Conservation (phyloP, 2,888 invertebrate species). For the Cerastis rubricosa region DNA sequence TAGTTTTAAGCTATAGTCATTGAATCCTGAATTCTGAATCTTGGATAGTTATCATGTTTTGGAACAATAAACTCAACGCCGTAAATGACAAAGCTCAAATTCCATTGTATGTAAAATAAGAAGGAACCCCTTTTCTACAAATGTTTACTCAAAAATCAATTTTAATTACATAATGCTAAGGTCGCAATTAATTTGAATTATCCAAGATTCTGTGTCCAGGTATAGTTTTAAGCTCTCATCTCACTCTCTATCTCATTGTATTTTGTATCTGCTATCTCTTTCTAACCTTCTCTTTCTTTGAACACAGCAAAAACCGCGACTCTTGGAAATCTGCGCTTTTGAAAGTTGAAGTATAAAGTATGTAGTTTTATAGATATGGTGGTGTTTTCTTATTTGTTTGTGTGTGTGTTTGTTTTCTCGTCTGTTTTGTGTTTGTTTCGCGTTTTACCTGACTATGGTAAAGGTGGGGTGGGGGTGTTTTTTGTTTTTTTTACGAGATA, state of each 20-base stretch:
- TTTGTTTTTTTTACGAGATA: neutral
- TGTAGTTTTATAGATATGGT: constrained; percentile 71
- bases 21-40: neutral
- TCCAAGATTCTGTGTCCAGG: constrained; percentile 6
- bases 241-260: constrained; percentile 15
- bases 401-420: constrained; percentile 34
- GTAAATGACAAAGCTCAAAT: neutral
- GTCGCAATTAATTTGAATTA: neutral
- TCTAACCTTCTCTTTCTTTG: constrained; percentile 67
- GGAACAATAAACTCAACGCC: neutral
- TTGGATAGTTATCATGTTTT: neutral
- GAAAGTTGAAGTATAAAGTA: constrained; percentile 77
- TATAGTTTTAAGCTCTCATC: neutral
- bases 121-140: neutral
- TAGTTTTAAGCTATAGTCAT: neutral
- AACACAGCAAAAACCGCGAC: constrained; percentile 79
- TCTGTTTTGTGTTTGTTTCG: constrained; percentile 12
- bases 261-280: constrained; percentile 41
- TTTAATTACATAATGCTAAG: neutral
- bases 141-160: neutral
- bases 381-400: constrained; percentile 30
- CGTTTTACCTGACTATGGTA: neutral
- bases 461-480: neutral
- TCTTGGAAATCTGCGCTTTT: constrained; percentile 82
- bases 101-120: neutral